These are phyloP conservation scores for Shinisaurus crocodilurus DNA, from an alignment of 2,113 vertebrate genomes.

Conservation along the genomic window DNA sequence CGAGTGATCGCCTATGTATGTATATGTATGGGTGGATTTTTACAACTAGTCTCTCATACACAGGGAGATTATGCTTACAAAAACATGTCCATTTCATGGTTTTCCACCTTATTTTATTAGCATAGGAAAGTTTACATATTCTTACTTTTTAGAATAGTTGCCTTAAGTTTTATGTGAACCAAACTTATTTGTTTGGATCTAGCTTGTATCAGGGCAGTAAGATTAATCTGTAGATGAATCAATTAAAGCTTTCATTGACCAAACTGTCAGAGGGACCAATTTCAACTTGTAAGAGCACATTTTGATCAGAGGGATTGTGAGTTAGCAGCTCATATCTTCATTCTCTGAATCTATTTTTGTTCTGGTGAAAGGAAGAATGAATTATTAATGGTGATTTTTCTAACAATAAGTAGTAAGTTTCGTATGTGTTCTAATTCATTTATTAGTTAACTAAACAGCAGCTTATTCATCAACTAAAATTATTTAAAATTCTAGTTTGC, in stretches of 20 bases:
- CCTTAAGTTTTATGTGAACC: neutral
- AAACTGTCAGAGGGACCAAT: neutral
- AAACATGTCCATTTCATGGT: neutral
- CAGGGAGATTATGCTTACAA: neutral
- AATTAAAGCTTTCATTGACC: neutral
- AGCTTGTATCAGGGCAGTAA: neutral
- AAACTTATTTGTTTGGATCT: neutral
- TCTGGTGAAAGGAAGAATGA: neutral
- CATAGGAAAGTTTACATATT: neutral
- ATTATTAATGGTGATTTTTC: neutral
- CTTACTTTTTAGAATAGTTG: neutral
- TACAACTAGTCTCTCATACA: neutral
- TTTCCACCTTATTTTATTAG: neutral
- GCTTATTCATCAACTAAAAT: no score
- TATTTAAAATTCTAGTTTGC: no score
- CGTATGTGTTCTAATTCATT: no score
- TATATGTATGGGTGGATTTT: conserved; percentile 7
- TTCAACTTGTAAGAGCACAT: neutral
- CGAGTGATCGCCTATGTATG: no score
- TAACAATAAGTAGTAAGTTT: no score
- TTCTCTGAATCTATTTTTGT: neutral
- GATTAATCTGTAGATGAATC: neutral
- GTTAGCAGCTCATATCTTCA: no score
- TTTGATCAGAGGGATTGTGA: neutral
- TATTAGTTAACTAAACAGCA: no score